Evolutionary conservation across 2,113 vertebrate genomes (phyloP).

Genomic region (Percopsis transmontana): DNA sequence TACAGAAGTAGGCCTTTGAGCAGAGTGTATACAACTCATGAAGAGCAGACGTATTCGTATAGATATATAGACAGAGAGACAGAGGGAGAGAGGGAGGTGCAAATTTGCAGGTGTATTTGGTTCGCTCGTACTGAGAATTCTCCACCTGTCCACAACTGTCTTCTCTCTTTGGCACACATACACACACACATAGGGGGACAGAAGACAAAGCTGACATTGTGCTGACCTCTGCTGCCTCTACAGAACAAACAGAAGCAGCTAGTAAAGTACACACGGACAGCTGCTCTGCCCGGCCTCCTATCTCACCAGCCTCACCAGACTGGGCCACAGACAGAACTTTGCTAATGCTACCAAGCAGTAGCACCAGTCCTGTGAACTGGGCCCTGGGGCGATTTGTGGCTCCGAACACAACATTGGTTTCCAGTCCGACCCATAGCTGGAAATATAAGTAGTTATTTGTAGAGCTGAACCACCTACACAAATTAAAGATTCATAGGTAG

Average conservation of each 20-base stretch:
- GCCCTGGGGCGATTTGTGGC: neutral
- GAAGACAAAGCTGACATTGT: slow-evolving; percentile 73
- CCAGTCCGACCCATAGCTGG: neutral
- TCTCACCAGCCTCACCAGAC: slow-evolving; percentile 50
- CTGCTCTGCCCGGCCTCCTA: slow-evolving; percentile 59
- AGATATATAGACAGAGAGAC: slow-evolving; percentile 2
- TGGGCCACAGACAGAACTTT: slow-evolving; percentile 33
- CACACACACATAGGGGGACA: slow-evolving; percentile 42
- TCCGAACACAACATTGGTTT: slow-evolving; percentile 3
- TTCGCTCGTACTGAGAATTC: slow-evolving; percentile 55
- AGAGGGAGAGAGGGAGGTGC: slow-evolving; percentile 6
- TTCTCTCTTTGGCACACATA: slow-evolving; percentile 21
- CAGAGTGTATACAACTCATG: too few species aligned
- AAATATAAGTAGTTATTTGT: neutral
- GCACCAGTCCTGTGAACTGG: slow-evolving; percentile 6
- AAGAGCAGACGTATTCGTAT: too few species aligned
- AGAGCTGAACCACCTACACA: neutral
- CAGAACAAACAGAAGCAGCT: slow-evolving; percentile 69
- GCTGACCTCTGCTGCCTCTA: slow-evolving; percentile 62
- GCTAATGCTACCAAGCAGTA: neutral
- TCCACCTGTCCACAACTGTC: slow-evolving; percentile 70
- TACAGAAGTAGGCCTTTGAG: too few species aligned
- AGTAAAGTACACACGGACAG: slow-evolving; percentile 76
- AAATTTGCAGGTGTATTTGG: slow-evolving; percentile 49
- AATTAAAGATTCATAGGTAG: too few species aligned